phyloP scores from a whole-genome alignment of 2,113 vertebrate genomes.

The Dinomys branickii region DNA sequence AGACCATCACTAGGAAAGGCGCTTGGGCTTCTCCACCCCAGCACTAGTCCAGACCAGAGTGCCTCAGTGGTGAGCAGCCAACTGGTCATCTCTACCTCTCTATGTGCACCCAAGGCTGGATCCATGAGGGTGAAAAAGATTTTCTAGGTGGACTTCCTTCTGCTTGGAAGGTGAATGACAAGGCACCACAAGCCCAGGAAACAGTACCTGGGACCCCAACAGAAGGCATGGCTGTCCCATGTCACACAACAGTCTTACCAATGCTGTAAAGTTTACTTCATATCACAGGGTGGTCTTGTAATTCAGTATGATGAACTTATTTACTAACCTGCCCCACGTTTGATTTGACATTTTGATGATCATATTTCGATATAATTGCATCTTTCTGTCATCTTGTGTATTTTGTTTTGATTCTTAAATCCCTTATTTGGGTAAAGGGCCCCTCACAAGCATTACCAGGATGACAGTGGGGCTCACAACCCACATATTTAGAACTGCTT shows the following conservation, averaged over 20 bases:
- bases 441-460: background rate
- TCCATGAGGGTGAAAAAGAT: too few relatives aligned
- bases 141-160: too few relatives aligned
- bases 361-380: background rate
- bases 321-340: too few relatives aligned
- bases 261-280: accelerated
- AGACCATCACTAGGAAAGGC: too few relatives aligned
- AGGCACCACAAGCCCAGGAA: too few relatives aligned
- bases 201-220: accelerated
- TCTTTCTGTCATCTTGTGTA: background rate
- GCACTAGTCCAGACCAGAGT: background rate
- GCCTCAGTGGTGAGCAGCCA: background rate
- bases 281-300: accelerated
- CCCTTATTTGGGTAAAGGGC: background rate
- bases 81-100: background rate
- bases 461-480: background rate
- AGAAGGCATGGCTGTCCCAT: accelerated
- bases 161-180: accelerated
- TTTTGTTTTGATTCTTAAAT: background rate
- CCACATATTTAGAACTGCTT: background rate
- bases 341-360: background rate
- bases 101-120: background rate
- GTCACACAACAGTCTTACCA: accelerated
- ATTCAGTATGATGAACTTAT: accelerated
- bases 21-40: background rate